phyloP scores from a whole-genome alignment of 2,797 vertebrate genomes.

The Tenualosa ilisha region DNA sequence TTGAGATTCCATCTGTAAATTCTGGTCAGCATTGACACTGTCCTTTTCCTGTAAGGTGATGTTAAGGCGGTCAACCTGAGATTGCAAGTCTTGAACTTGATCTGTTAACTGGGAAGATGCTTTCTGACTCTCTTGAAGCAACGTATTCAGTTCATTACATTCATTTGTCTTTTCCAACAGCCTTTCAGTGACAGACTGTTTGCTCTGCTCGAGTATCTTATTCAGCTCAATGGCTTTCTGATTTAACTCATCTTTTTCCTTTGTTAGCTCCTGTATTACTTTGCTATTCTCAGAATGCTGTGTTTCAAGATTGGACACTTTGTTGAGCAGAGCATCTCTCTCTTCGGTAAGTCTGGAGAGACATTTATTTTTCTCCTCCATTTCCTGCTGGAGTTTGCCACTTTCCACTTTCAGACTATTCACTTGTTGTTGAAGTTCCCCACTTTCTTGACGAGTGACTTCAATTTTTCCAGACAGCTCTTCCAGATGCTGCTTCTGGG shows the following conservation, averaged over 20 bases:
- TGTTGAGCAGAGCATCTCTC: slow-evolving; percentile 64
- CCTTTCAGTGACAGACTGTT: slow-evolving; percentile 67
- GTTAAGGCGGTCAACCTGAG: slow-evolving; percentile 64
- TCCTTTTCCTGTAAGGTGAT: slow-evolving; percentile 63
- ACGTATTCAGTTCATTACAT: slow-evolving; percentile 65
- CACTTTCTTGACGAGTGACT: slow-evolving; percentile 50
- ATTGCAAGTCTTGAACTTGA: slow-evolving; percentile 66
- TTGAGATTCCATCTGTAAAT: slow-evolving; percentile 56
- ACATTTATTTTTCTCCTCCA: slow-evolving; percentile 57
- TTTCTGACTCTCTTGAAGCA: slow-evolving; percentile 70
- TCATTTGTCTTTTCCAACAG: slow-evolving; percentile 77
- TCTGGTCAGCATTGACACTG: slow-evolving; percentile 55
- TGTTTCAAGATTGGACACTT: slow-evolving; percentile 61
- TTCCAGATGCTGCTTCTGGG: slow-evolving; percentile 62
- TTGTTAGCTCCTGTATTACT: slow-evolving; percentile 63
- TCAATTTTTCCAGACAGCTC: slow-evolving; percentile 60
- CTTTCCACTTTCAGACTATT: slow-evolving; percentile 68
- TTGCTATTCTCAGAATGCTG: slow-evolving; percentile 61
- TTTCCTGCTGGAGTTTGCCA: slow-evolving; percentile 65
- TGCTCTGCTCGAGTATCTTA: slow-evolving; percentile 69
- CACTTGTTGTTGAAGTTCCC: slow-evolving; percentile 64
- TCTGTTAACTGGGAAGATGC: slow-evolving; percentile 59
- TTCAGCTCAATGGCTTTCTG: slow-evolving; percentile 66
- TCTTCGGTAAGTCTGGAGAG: slow-evolving; percentile 62
- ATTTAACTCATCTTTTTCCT: slow-evolving; percentile 73